Evolutionary conservation across 2,113 vertebrate genomes (phyloP), one percentile per base, ranked within the genome.

Genomic region (Trichechus manatus): DNA sequence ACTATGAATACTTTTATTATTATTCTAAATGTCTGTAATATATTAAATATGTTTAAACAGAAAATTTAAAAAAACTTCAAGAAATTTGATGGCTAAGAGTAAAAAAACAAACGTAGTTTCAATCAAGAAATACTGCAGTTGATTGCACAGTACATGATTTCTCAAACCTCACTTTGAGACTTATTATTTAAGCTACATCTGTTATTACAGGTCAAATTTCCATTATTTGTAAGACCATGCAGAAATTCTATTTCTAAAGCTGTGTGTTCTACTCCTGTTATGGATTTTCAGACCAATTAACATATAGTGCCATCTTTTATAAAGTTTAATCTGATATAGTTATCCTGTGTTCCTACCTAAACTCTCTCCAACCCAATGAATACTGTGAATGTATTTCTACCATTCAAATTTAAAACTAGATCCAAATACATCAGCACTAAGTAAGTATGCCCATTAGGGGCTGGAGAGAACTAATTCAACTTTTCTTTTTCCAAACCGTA

Each of bases 301-400:
- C 64, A 93, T 81, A 91, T 68, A 74, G 47, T 79, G 3, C 15
- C 47, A 77, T 64, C 33, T 95, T 86, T 89, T 53, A 77, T 31
- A 53, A 95, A 91, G 64, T 88, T 89, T 91, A 85, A 88, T 88
- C 66, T 85, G 78, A 95, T 81, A 91, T 61, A 89, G 84, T 96
- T 80, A 89, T 61, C 39, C 85, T 72, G 39, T 59, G 11, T 89
- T 61, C 33, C 25, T 22, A 75, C 20, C 14, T 6, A 44, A 23
- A 80, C 6, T 68, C 8, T 9, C 25, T 85, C n/a, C 25, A 87
- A 50, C 8, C n/a, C 31, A 88, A 72, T 29, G 15, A 85, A 77
- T 90, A 77, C 2, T 81, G n/a, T 36, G 70, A 53, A 85, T 85
- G 31, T 33, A 44, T 89, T 91, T 87, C 70, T 84, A n/a, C 1